A percentile compares a stretch with the other conserved stretches of the same genome.
Evolutionary conservation across 2,113 vertebrate genomes (phyloP).

Genomic region (Oostethus manadensis): DNA sequence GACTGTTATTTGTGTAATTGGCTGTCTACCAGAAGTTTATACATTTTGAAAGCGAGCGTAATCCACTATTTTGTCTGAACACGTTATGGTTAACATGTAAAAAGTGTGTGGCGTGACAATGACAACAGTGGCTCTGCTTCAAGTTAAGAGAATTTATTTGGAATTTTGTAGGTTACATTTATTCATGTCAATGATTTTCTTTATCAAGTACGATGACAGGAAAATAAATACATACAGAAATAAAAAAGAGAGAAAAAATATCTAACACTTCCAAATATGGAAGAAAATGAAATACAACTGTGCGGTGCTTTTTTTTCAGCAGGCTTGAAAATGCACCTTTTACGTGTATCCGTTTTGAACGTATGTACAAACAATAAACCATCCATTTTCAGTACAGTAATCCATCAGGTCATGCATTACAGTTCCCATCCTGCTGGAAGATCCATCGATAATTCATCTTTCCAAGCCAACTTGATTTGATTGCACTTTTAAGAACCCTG

Average conservation of each 20-base stretch:
- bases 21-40: too few relatives aligned
- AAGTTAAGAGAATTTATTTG: slow-evolving; percentile 56
- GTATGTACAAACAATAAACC: slow-evolving; percentile 5
- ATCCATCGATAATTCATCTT: slow-evolving; percentile 14
- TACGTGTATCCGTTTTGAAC: slow-evolving; percentile 18
- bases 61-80: too few relatives aligned
- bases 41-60: too few relatives aligned
- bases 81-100: too few relatives aligned
- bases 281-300: slow-evolving; percentile 66
- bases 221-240: slow-evolving; percentile 72
- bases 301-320: slow-evolving; percentile 49
- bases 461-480: slow-evolving; percentile 31
- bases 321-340: slow-evolving; percentile 22
- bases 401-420: slow-evolving; percentile 26
- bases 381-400: slow-evolving; percentile 23
- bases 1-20: too few relatives aligned
- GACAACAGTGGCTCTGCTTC: neutral
- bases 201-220: slow-evolving; percentile 47
- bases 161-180: slow-evolving; percentile 52
- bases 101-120: too few relatives aligned
- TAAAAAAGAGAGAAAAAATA: slow-evolving; percentile 40
- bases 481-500: slow-evolving; percentile 56
- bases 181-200: slow-evolving; percentile 46
- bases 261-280: slow-evolving; percentile 71
- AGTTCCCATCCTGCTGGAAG: neutral